Percentiles rank a stretch among this genome's conserved stretches.
These are phyloP conservation scores for Heliconius charithonia DNA, from an alignment of 2,888 invertebrate genomes.

Conservation along the genomic window DNA sequence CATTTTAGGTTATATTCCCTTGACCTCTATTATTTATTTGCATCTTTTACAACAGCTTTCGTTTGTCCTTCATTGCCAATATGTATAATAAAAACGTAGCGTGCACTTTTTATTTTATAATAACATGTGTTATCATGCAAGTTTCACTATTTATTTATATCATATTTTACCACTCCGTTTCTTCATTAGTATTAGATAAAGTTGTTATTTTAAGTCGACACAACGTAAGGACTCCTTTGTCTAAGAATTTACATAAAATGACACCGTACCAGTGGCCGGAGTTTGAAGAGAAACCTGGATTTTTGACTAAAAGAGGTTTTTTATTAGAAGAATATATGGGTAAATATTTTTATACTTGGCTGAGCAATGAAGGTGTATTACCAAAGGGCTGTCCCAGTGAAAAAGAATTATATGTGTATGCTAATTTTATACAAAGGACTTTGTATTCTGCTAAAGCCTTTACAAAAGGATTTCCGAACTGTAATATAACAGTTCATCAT, in stretches of 20 bases:
- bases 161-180: conserved; percentile 30
- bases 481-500: conserved; percentile 66
- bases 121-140: conserved; percentile 39
- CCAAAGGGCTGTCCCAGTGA: conserved; percentile 59
- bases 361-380: conserved; percentile 55
- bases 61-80: conserved; percentile 18
- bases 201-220: conserved; percentile 69
- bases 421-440: conserved; percentile 70
- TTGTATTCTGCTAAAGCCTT: conserved; percentile 69
- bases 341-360: conserved; percentile 54
- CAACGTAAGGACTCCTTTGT: conserved; percentile 68
- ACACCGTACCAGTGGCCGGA: conserved; percentile 66
- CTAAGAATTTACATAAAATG: conserved; percentile 58
- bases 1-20: conserved; percentile 9
- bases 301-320: conserved; percentile 66
- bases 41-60: conserved; percentile 24
- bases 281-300: conserved; percentile 65
- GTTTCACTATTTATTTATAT: conserved; percentile 35
- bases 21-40: conserved; percentile 37
- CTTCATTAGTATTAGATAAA: conserved; percentile 55
- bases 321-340: conserved; percentile 70
- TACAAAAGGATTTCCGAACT: conserved; percentile 65
- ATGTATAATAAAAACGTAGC: conserved; percentile 37
- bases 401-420: conserved; percentile 66
- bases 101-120: conserved; percentile 34